Percentiles rank a stretch among this genome's conserved stretches.
Evolutionary conservation across 2,888 invertebrate species (phyloP).

Genomic region (Teleiodes luculella): DNA sequence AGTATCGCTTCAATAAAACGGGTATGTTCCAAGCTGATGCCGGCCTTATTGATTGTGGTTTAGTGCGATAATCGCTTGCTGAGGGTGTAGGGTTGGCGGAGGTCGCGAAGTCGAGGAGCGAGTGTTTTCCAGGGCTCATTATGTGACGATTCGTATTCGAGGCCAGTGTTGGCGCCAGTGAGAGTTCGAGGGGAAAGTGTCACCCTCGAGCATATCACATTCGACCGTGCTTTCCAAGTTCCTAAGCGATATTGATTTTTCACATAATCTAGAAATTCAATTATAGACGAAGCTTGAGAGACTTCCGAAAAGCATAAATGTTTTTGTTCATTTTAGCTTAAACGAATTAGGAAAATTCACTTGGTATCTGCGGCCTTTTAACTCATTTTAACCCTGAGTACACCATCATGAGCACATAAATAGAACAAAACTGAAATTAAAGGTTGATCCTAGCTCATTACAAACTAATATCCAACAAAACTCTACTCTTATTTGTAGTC

Average conservation of each 20-base stretch:
- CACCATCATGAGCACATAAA: neutral
- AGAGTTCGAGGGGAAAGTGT: conserved; percentile 42
- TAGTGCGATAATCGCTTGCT: conserved; percentile 41
- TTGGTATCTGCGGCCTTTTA: no score
- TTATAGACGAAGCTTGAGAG: conserved; percentile 18
- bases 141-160: conserved; percentile 71
- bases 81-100: conserved; percentile 35
- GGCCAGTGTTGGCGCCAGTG: conserved; percentile 37
- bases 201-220: conserved; percentile 43
- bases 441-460: neutral
- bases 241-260: conserved; percentile 49
- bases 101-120: conserved; percentile 53
- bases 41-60: conserved; percentile 30
- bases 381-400: neutral
- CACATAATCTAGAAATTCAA: conserved; percentile 23
- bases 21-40: conserved; percentile 26
- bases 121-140: conserved; percentile 74
- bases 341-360: no score
- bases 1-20: conserved; percentile 31
- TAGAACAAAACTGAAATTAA: neutral
- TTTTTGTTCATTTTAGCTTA: no score
- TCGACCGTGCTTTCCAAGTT: conserved; percentile 42
- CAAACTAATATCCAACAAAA: conserved; percentile 2
- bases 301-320: no score
- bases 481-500: conserved; percentile 3